A percentile compares a stretch with the other conserved stretches of the same genome.
Evolutionary conservation across 1,140 invertebrate genomes (phyloP).

Genomic region (Chrysopa pallens): DNA sequence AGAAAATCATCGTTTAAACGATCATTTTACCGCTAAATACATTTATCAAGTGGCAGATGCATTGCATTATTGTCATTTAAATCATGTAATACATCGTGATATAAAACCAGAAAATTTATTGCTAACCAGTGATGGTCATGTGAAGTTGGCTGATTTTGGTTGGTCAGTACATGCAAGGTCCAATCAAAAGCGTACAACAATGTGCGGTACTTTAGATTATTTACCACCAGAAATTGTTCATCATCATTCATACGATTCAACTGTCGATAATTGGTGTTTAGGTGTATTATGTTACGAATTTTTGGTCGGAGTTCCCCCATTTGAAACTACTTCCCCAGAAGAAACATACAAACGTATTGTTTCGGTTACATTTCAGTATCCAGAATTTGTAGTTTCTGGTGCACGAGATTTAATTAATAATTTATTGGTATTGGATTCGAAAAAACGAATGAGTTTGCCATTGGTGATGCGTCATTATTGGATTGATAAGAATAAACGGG

Average conservation of each 20-base stretch:
- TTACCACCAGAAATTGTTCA: slow-evolving; percentile 85
- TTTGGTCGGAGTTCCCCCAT: slow-evolving; percentile 83
- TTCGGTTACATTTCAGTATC: slow-evolving; percentile 54
- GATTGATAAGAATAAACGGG: slow-evolving; percentile 28
- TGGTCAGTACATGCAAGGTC: slow-evolving; percentile 86
- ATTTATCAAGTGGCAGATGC: slow-evolving; percentile 80
- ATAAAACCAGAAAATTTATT: slow-evolving; percentile 90
- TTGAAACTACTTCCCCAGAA: slow-evolving; percentile 60
- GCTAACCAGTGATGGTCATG: slow-evolving; percentile 50
- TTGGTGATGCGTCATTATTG: slow-evolving; percentile 64
- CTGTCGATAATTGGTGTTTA: slow-evolving; percentile 79
- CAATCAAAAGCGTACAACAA: slow-evolving; percentile 54
- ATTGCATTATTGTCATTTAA: slow-evolving; percentile 71
- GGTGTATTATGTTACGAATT: slow-evolving; percentile 93
- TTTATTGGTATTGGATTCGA: slow-evolving; percentile 43
- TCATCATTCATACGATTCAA: slow-evolving; percentile 51
- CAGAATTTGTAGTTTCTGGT: slow-evolving; percentile 43
- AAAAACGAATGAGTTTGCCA: slow-evolving; percentile 46
- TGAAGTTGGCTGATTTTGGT: slow-evolving; percentile 88
- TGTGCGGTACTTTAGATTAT: slow-evolving; percentile 88
- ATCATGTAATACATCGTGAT: slow-evolving; percentile 82
- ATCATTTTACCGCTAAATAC: slow-evolving; percentile 51
- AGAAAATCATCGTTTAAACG: slow-evolving; percentile 1
- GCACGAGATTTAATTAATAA: slow-evolving; percentile 64
- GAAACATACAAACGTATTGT: slow-evolving; percentile 74